A percentile compares a stretch with the other conserved stretches of the same genome.
Evolutionary conservation across 2,888 invertebrate genomes (phyloP).

Genomic region (Apoda limacodes): DNA sequence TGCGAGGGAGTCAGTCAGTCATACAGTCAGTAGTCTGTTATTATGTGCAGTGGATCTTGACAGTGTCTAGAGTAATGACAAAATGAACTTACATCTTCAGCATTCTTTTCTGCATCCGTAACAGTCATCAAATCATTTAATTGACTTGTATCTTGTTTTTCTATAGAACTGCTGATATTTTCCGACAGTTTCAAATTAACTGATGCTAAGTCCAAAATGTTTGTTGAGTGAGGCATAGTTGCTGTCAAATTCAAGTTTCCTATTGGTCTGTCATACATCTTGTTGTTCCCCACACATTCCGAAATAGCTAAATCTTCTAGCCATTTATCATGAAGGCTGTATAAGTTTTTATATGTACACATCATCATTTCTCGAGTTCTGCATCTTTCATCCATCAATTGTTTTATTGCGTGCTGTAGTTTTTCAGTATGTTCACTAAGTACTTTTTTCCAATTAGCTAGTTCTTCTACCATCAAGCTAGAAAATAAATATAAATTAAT

Average conservation of each 20-base stretch:
- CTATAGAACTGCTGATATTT: slow-evolving; percentile 61
- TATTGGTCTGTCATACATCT: slow-evolving; percentile 47
- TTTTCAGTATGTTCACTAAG: slow-evolving; percentile 78
- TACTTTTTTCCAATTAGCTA: slow-evolving; percentile 87
- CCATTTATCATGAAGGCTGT: slow-evolving; percentile 58
- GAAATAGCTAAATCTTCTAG: slow-evolving; percentile 54
- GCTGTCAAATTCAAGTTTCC: slow-evolving; percentile 63
- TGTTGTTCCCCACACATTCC: slow-evolving; percentile 45
- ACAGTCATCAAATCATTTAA: slow-evolving; percentile 40
- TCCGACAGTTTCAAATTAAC: slow-evolving; percentile 74
- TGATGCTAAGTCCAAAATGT: slow-evolving; percentile 73
- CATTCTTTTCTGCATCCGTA: slow-evolving; percentile 70
- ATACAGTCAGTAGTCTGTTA: too few species aligned
- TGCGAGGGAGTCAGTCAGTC: too few species aligned
- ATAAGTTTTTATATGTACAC: slow-evolving; percentile 73
- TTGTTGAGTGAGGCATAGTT: slow-evolving; percentile 63
- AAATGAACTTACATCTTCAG: slow-evolving; percentile 71
- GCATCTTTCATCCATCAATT: slow-evolving; percentile 77
- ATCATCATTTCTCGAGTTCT: slow-evolving; percentile 73
- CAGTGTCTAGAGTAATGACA: background rate
- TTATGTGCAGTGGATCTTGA: slow-evolving; percentile 2
- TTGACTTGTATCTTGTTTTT: slow-evolving; percentile 54
- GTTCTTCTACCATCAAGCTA: slow-evolving; percentile 93
- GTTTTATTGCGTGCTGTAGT: slow-evolving; percentile 76
- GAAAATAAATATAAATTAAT: slow-evolving; percentile 23